A percentile compares a stretch with the other conserved stretches of the same genome.
Conservation (phyloP, 2,797 vertebrate genomes). For the Coregonus suidteri region DNA sequence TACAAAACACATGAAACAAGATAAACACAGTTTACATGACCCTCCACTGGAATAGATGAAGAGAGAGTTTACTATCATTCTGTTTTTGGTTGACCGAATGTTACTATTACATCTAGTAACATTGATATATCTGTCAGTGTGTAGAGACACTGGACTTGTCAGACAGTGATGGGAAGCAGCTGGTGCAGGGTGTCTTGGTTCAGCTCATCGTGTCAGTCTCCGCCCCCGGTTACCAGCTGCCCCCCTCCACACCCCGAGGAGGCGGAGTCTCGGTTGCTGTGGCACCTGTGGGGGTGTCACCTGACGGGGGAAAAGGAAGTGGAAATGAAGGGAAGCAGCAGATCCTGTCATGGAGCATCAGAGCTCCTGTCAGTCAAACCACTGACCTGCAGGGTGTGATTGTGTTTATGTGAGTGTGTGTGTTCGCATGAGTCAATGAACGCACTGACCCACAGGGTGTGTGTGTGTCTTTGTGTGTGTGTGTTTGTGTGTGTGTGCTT, state of each 20-base stretch:
- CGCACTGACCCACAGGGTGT: slow-evolving; percentile 66
- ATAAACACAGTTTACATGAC: neutral
- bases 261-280: slow-evolving; percentile 59
- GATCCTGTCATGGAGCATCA: slow-evolving; percentile 77
- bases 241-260: slow-evolving; percentile 46
- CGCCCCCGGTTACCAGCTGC: slow-evolving; percentile 14
- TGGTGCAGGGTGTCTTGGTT: slow-evolving; percentile 53
- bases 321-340: slow-evolving; percentile 80
- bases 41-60: neutral
- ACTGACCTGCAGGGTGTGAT: slow-evolving; percentile 70
- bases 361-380: slow-evolving; percentile 72
- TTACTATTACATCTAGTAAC: neutral
- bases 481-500: slow-evolving; percentile 21
- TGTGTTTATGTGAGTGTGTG: slow-evolving; percentile 25
- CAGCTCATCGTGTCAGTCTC: slow-evolving; percentile 44
- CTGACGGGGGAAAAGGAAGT: slow-evolving; percentile 75
- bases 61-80: neutral
- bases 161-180: slow-evolving; percentile 68
- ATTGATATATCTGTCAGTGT: slow-evolving; percentile 1
- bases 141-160: slow-evolving; percentile 39
- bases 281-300: slow-evolving; percentile 82
- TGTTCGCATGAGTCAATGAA: slow-evolving; percentile 52
- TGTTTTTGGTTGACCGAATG: too few relatives aligned
- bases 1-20: slow-evolving; percentile 10
- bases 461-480: slow-evolving; percentile 33